A percentile compares a stretch with the other conserved stretches of the same genome.
These are phyloP conservation scores for Toxonevra muliebris DNA, from an alignment of 2,888 invertebrate genomes.

Conservation along the genomic window DNA sequence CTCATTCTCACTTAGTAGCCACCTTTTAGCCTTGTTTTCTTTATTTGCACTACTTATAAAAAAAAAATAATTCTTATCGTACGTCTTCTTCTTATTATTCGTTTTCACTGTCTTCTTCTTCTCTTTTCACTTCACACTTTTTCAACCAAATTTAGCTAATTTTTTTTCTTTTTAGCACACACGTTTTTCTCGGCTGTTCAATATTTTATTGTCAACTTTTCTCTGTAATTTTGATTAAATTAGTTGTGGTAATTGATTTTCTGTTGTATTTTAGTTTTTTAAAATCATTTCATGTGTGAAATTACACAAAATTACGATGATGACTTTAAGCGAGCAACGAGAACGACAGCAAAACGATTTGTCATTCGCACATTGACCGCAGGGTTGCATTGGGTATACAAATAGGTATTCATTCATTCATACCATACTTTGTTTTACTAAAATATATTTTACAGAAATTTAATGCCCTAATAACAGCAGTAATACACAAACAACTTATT, in stretches of 20 bases:
- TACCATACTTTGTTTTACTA: too few relatives aligned
- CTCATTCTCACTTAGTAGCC: constrained; percentile 10
- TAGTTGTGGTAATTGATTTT: constrained; percentile 9
- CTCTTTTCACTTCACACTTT: constrained; percentile 23
- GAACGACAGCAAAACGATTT: constrained; percentile 23
- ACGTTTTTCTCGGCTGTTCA: constrained; percentile 13
- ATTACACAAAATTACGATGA: constrained; percentile 35
- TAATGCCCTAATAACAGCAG: too few relatives aligned
- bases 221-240: constrained; percentile 18
- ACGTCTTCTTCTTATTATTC: constrained; percentile 13
- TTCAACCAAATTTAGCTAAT: constrained; percentile 17
- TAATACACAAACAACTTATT: too few relatives aligned
- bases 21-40: constrained; percentile 16
- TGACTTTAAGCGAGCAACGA: constrained; percentile 27
- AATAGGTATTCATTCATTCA: too few relatives aligned
- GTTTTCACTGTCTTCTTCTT: constrained; percentile 17
- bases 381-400: neutral
- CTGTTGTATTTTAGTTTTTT: too few relatives aligned
- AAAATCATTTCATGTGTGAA: constrained; percentile 35
- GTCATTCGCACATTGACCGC: constrained; percentile 4
- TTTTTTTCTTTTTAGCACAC: constrained; percentile 6
- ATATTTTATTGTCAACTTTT: constrained; percentile 12
- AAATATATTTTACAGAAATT: too few relatives aligned
- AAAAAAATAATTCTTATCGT: too few relatives aligned
- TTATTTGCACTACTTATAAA: constrained; percentile 5